phyloP scores from a whole-genome alignment of 2,113 vertebrate species.

The Nothocercus nigrocapillus region DNA sequence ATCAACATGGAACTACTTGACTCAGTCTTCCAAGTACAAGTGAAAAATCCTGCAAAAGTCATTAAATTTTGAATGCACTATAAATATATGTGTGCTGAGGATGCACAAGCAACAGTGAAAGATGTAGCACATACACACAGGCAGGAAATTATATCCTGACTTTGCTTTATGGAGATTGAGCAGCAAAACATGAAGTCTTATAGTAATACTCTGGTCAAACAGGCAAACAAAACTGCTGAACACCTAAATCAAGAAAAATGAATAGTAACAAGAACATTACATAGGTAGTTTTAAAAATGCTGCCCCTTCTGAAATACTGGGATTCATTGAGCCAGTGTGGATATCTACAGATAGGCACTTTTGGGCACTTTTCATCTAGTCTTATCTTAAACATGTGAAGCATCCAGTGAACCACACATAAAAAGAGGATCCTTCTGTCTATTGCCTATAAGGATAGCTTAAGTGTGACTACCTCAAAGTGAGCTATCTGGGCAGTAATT shows the following conservation, averaged over 20 bases:
- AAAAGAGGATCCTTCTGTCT: background rate
- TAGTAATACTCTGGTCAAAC: background rate
- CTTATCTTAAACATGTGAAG: background rate
- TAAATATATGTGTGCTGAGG: background rate
- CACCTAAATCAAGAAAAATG: background rate
- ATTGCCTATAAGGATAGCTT: background rate
- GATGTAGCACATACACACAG: background rate
- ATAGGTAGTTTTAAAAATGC: background rate
- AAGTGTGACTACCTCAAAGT: background rate
- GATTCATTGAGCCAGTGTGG: background rate
- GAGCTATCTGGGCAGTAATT: background rate
- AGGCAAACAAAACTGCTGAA: background rate
- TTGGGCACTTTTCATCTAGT: background rate
- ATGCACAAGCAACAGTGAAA: background rate
- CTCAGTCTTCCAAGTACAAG: background rate
- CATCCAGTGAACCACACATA: conserved; percentile 1
- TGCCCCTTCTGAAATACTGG: background rate
- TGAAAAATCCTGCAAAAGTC: background rate
- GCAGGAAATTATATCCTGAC: background rate
- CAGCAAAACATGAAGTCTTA: background rate
- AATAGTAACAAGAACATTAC: background rate
- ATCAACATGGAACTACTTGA: background rate
- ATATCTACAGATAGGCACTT: background rate
- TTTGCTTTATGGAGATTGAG: background rate
- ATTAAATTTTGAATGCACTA: background rate